Base-by-base conservation (phyloP, 2,888 invertebrate species). In the Nasonia oneida region DNA sequence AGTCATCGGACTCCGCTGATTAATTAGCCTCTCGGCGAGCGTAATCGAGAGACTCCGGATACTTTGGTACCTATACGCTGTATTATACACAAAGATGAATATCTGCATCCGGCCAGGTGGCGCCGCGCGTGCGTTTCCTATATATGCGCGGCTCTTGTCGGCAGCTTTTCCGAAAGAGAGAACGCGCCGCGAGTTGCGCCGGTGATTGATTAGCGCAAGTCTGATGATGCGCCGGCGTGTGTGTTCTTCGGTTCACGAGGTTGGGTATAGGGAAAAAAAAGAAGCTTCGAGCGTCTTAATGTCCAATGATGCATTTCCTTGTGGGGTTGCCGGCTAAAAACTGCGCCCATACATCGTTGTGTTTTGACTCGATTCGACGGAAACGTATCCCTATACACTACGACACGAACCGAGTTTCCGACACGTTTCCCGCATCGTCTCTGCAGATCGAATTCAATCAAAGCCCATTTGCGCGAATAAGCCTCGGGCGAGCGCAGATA, bases 81-180 rank as follows among this genome's bases (percentile, higher is more conserved):
- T 10, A 12, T 3, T 29, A 29, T 29, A 29, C 29, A 29, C 29
- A 37, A 75, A 87, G 89, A 89, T 89, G 87, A 85, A 88, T 89
- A 88, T 89, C 90, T 89, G 89, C 89, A 90, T 90, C 89, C 89
- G 90, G 88, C 92, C 92, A 92, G 91, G 91, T 93, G 92, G 91
- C 89, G 89, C 88, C 88, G 83, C 37, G 87, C 78, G 86, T 77
- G 86, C 18, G 87, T 88, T 89, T 87, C 88, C 77, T 15, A 42
- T 18, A 83, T 37, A 5, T 0, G 1, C n/a, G n/a, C 4, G 23
- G 33, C 73, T 33, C 5, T 23, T n/a, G 18, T 42, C 42, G 4
- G 0, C 86, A 86, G 87, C 86, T 90, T 90, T 90, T 89, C 89
- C 90, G 84, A 89, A 90, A 89, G 90, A 74, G 12, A 5, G 6